Percentiles rank a stretch among this genome's conserved stretches.
Evolutionary conservation across 30 jellyfish, hydroid and myxozoan genomes (phyloP).

Genomic region (Chrysaora quinquecirrha): DNA sequence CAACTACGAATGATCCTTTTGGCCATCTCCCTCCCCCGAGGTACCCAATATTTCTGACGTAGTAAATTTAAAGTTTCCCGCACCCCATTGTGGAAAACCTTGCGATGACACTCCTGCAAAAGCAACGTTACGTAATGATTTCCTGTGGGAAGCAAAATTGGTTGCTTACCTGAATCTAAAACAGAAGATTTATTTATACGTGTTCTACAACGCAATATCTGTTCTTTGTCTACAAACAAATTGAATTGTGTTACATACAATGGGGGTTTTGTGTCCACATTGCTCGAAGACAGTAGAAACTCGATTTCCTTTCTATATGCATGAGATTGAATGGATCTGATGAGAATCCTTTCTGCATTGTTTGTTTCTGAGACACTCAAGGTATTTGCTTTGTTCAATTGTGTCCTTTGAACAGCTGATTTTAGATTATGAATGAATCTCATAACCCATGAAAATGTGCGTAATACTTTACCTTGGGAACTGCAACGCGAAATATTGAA

Average conservation of each 20-base stretch:
- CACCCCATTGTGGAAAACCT: constrained; percentile 58
- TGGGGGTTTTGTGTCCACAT: constrained; percentile 30
- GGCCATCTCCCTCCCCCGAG: constrained; percentile 72
- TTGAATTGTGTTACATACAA: constrained; percentile 49
- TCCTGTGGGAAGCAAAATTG: constrained; percentile 54
- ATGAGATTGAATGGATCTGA: constrained; percentile 41
- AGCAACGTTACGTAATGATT: constrained; percentile 23
- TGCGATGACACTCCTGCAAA: constrained; percentile 53
- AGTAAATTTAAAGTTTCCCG: constrained; percentile 49
- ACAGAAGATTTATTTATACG: constrained; percentile 35
- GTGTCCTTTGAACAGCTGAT: constrained; percentile 22
- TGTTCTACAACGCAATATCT: constrained; percentile 54
- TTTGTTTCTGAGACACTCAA: constrained; percentile 48
- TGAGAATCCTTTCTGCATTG: constrained; percentile 45
- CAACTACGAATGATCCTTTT: constrained; percentile 29
- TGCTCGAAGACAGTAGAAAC: constrained; percentile 24
- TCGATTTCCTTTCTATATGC: constrained; percentile 34
- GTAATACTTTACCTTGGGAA: constrained; percentile 19
- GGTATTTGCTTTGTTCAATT: constrained; percentile 27
- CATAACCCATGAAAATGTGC: constrained; percentile 41
- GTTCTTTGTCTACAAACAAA: constrained; percentile 25
- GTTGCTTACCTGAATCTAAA: constrained; percentile 52
- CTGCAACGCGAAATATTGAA: constrained; percentile 23
- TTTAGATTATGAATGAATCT: constrained; percentile 42
- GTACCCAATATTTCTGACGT: constrained; percentile 65